phyloP scores from a whole-genome alignment of 1,140 invertebrate genomes.

The Lanistes nyassanus region DNA sequence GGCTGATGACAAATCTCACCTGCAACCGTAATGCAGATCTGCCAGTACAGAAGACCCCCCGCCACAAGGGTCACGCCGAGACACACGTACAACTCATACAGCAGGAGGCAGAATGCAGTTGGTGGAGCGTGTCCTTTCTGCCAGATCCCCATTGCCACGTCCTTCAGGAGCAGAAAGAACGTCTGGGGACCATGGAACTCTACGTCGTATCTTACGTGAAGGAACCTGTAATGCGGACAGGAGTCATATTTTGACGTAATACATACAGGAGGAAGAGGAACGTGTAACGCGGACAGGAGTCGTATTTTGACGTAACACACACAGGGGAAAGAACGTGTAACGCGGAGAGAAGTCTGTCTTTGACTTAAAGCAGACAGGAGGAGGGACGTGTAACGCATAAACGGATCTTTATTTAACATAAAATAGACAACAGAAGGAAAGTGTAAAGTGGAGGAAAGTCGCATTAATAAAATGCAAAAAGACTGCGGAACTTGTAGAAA shows the following conservation, averaged over 20 bases:
- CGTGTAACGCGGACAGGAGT: background rate
- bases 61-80: slow-evolving; percentile 62
- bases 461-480: background rate
- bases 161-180: slow-evolving; percentile 26
- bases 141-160: slow-evolving; percentile 2
- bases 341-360: background rate
- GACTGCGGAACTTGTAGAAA: background rate
- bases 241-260: background rate
- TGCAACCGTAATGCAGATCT: slow-evolving; percentile 74
- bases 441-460: background rate
- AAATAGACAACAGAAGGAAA: too few relatives aligned
- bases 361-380: background rate
- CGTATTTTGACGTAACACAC: background rate
- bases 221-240: slow-evolving; percentile 4
- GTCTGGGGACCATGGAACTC: slow-evolving; percentile 40
- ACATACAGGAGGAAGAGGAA: slow-evolving; percentile 16
- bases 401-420: too few relatives aligned
- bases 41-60: slow-evolving; percentile 57
- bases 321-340: slow-evolving; percentile 8
- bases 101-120: slow-evolving; percentile 69
- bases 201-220: slow-evolving; percentile 32
- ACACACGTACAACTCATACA: slow-evolving; percentile 74
- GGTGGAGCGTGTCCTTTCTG: background rate
- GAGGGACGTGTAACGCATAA: background rate
- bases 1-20: too few relatives aligned